Conservation (phyloP, 1,140 invertebrate species). For the Halyomorpha halys region DNA sequence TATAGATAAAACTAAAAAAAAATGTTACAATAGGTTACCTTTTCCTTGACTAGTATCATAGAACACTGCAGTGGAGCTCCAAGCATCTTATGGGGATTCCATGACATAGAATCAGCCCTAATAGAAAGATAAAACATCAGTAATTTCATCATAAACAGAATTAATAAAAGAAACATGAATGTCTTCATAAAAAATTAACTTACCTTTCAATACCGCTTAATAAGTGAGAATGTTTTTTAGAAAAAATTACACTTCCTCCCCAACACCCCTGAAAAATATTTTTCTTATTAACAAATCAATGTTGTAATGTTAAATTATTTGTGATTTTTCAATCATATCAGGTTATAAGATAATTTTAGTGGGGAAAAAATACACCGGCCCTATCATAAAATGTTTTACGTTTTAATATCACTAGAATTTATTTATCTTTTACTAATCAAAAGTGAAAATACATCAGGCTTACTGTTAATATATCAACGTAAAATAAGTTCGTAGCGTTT, state of each 20-base stretch:
- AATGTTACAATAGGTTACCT: conserved; percentile 35
- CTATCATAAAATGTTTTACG: no score
- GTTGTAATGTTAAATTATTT: neutral
- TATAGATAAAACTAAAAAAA: no score
- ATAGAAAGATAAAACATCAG: conserved; percentile 20
- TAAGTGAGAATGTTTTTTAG: conserved; percentile 48
- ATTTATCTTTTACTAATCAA: no score
- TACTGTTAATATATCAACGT: no score
- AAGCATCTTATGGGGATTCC: conserved; percentile 91
- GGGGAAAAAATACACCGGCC: no score
- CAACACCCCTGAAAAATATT: conserved; percentile 57
- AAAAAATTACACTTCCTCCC: conserved; percentile 67
- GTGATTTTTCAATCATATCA: neutral
- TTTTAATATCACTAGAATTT: no score
- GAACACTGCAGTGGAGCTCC: conserved; percentile 83
- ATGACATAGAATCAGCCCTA: conserved; percentile 71
- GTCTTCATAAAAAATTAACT: conserved; percentile 29
- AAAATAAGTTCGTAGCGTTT: no score
- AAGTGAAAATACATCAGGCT: no score
- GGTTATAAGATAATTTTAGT: no score
- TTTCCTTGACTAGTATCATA: conserved; percentile 56
- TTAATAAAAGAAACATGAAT: conserved; percentile 24
- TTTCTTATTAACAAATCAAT: neutral
- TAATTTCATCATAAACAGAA: conserved; percentile 31
- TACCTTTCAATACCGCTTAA: conserved; percentile 61